Percentiles rank a stretch among this genome's conserved stretches.
Evolutionary conservation across 2,888 invertebrate species (phyloP).

Genomic region (Cheilosia soror): DNA sequence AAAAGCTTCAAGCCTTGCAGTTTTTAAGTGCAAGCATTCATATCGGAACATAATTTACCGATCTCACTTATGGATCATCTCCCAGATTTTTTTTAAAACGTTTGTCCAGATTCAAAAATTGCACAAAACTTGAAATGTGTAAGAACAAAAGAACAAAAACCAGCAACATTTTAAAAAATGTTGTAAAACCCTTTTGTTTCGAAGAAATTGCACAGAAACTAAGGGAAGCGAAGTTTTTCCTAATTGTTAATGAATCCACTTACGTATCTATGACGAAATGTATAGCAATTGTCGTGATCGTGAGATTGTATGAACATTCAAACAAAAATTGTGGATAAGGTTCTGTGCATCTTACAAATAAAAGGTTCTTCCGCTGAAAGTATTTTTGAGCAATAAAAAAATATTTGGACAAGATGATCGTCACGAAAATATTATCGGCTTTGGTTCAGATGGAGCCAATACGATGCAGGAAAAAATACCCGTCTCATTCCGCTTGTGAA

Average conservation of each 20-base stretch:
- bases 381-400: neutral
- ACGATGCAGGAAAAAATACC: no score
- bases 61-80: no score
- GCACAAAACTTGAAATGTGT: no score
- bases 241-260: neutral
- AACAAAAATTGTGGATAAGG: neutral
- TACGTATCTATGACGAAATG: neutral
- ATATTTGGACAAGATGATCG: neutral
- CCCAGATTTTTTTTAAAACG: no score
- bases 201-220: neutral
- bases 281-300: neutral
- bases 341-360: neutral
- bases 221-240: neutral
- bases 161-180: no score
- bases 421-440: neutral
- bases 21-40: no score
- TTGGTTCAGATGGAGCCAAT: neutral
- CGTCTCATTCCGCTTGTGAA: no score
- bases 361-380: neutral
- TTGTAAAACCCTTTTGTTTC: no score
- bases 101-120: no score
- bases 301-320: neutral
- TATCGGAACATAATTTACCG: no score
- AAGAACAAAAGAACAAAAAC: no score
- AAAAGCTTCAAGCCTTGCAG: no score